phyloP scores from a whole-genome alignment of 2,888 invertebrate species.

The Acanthosepion esculentum region DNA sequence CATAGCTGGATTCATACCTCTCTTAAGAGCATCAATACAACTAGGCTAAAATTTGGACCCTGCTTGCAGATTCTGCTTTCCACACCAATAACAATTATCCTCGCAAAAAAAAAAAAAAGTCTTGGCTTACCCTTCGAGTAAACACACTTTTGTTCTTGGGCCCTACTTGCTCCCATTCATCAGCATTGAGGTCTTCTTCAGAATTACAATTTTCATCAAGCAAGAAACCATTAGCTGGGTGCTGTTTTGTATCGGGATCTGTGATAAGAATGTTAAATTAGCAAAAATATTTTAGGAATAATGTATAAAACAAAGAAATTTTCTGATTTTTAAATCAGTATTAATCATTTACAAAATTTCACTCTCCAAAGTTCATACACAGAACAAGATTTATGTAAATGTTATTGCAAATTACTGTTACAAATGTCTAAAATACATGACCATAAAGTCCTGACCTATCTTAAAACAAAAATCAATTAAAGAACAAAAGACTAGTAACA shows the following conservation, averaged over 20 bases:
- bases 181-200: constrained; percentile 64
- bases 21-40: too few relatives aligned
- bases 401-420: too few relatives aligned
- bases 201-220: constrained; percentile 53
- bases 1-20: too few relatives aligned
- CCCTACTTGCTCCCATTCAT: constrained; percentile 81
- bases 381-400: too few relatives aligned
- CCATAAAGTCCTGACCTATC: too few relatives aligned
- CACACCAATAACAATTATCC: too few relatives aligned
- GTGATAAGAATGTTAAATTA: background rate
- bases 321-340: constrained; percentile 48
- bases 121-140: constrained; percentile 81
- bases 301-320: background rate
- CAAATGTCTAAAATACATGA: too few relatives aligned
- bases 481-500: too few relatives aligned
- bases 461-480: too few relatives aligned
- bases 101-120: background rate
- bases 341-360: background rate
- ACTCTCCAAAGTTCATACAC: too few relatives aligned
- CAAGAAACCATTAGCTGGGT: constrained; percentile 60
- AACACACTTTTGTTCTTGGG: constrained; percentile 90
- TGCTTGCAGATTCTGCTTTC: too few relatives aligned
- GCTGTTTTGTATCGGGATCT: background rate
- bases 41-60: too few relatives aligned
- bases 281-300: background rate